Percentiles rank a stretch among this genome's conserved stretches.
phyloP scores from a whole-genome alignment of 2,888 invertebrate species.

The Euspilapteryx auroguttella region DNA sequence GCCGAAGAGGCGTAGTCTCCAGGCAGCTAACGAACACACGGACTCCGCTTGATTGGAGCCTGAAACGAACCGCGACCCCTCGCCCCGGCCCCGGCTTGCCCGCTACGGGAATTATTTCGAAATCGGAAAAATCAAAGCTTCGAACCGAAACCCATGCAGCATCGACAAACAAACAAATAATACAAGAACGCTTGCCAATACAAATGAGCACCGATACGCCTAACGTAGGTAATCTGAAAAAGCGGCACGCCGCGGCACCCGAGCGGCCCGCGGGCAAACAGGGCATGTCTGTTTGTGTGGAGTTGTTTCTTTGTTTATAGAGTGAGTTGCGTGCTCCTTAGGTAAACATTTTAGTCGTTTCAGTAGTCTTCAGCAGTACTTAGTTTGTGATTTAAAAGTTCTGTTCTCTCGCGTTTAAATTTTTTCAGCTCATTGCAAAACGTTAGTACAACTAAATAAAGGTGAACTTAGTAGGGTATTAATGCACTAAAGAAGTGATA shows the following conservation, averaged over 20 bases:
- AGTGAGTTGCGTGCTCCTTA: slow-evolving; percentile 36
- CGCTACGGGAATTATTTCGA: slow-evolving; percentile 50
- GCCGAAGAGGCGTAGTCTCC: slow-evolving; percentile 33
- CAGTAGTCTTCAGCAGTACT: too few relatives aligned
- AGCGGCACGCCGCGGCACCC: slow-evolving; percentile 12
- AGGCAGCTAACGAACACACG: slow-evolving; percentile 30
- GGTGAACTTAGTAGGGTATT: too few relatives aligned
- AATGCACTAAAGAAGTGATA: too few relatives aligned
- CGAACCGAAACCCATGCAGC: slow-evolving; percentile 43
- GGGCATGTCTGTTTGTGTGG: slow-evolving; percentile 44
- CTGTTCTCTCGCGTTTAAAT: too few relatives aligned
- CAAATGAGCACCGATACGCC: slow-evolving; percentile 53
- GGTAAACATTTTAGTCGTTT: too few relatives aligned
- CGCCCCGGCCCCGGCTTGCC: slow-evolving; percentile 35
- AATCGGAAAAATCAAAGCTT: slow-evolving; percentile 58
- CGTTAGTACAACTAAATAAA: too few relatives aligned
- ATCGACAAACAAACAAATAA: slow-evolving; percentile 57
- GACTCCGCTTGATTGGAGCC: slow-evolving; percentile 40
- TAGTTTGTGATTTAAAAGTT: too few relatives aligned
- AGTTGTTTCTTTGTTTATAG: slow-evolving; percentile 54
- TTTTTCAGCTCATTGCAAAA: too few relatives aligned
- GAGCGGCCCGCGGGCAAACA: slow-evolving; percentile 49
- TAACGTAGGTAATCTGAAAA: slow-evolving; percentile 37
- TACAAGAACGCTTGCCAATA: slow-evolving; percentile 48
- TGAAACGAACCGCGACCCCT: slow-evolving; percentile 18